A percentile compares a stretch with the other conserved stretches of the same genome.
Evolutionary conservation across 2,888 invertebrate species (phyloP).

Genomic region (Patella depressa): DNA sequence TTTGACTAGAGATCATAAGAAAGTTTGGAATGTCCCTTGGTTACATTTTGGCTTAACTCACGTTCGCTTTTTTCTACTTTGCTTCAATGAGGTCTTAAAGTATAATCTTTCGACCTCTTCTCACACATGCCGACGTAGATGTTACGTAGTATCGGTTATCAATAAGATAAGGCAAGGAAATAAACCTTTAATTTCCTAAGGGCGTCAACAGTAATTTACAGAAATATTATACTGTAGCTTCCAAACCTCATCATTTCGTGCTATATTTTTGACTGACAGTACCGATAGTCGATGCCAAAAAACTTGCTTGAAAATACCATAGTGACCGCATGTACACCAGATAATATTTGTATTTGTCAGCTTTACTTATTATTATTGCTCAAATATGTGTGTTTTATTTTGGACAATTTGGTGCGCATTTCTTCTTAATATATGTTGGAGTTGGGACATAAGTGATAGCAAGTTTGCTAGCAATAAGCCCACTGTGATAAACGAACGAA

Average conservation of each 20-base stretch:
- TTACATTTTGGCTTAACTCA: too few relatives aligned
- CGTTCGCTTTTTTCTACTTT: too few relatives aligned
- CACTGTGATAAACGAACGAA: not conserved
- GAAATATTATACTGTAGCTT: constrained; percentile 5
- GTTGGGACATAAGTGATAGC: not conserved
- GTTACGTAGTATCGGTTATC: too few relatives aligned
- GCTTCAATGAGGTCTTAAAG: too few relatives aligned
- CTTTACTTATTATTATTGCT: not conserved
- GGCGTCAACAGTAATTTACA: constrained; percentile 6
- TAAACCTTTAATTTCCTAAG: constrained; percentile 13
- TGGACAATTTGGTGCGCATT: not conserved
- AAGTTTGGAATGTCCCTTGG: too few relatives aligned
- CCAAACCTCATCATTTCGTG: constrained; percentile 5
- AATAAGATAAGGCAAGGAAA: constrained; percentile 2
- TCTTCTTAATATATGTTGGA: not conserved
- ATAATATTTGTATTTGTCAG: too few relatives aligned
- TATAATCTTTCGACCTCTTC: too few relatives aligned
- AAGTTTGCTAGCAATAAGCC: not conserved
- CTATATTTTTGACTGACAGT: not conserved
- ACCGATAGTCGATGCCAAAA: not conserved
- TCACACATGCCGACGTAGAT: too few relatives aligned
- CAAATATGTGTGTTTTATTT: not conserved
- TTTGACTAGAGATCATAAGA: too few relatives aligned
- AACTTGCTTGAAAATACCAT: not conserved
- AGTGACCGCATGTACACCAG: too few relatives aligned